phyloP scores from a whole-genome alignment of 2,888 invertebrate genomes.

The Sclerodermus sp. region DNA sequence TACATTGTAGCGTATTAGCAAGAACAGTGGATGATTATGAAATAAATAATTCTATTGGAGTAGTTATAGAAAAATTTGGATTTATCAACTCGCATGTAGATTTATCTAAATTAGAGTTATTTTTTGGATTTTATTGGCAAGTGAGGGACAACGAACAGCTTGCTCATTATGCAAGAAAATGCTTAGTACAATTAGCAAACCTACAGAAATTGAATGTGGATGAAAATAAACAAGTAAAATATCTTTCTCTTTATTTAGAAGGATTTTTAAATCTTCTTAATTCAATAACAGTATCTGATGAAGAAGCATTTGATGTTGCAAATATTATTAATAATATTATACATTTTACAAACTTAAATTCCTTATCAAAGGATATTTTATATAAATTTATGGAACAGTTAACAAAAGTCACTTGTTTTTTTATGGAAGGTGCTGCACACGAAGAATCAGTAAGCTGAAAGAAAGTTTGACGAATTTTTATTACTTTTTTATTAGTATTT shows the following conservation, averaged over 20 bases:
- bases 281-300: slow-evolving; percentile 64
- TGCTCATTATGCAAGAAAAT: slow-evolving; percentile 77
- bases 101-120: slow-evolving; percentile 66
- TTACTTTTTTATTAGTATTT: not conserved
- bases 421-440: slow-evolving; percentile 66
- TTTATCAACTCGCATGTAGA: too few relatives aligned
- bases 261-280: slow-evolving; percentile 66
- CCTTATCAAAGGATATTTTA: slow-evolving; percentile 58
- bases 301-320: slow-evolving; percentile 71
- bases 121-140: slow-evolving; percentile 83
- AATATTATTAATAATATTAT: slow-evolving; percentile 68
- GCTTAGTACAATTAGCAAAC: slow-evolving; percentile 79
- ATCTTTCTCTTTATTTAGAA: slow-evolving; percentile 64
- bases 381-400: slow-evolving; percentile 65
- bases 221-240: slow-evolving; percentile 61
- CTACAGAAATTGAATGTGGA: slow-evolving; percentile 65
- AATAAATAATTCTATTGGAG: slow-evolving; percentile 63
- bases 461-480: not conserved
- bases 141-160: slow-evolving; percentile 75
- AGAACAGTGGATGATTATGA: slow-evolving; percentile 74
- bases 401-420: slow-evolving; percentile 66
- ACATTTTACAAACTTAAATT: slow-evolving; percentile 20
- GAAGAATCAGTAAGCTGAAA: slow-evolving; percentile 66
- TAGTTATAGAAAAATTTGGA: slow-evolving; percentile 57
- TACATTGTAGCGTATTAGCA: slow-evolving; percentile 70